Base-by-base conservation (phyloP, 2,888 invertebrate species). In the Sthenelais limicola region DNA sequence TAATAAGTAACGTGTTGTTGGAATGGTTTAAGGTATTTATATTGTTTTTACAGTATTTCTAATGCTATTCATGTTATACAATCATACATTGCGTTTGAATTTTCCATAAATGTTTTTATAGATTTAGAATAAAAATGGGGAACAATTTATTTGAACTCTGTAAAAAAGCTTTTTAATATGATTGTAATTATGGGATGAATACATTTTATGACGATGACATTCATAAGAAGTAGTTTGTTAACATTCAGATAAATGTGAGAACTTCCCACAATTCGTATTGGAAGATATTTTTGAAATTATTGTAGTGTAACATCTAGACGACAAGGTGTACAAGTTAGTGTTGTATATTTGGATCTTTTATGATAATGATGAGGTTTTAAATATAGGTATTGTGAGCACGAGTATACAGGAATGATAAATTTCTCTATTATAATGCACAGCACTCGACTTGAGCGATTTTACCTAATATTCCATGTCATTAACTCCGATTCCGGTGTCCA, bases 221-320 rank as follows among this genome's bases (percentile, higher is more conserved):
- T 62, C 62, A 62, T 62, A 62, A 62, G 62, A 62, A 38, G n/a
- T n/a, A n/a, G 62, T 62, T 62, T 62, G 62, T 62, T 62, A 62
- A 62, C 38, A 56, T 32, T 62, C 43, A 35, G 38, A 62, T 62
- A 38, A 62, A 62, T 62, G 62, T 62, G 38, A 62, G 35, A 62
- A 62, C 62, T 62, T 62, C 62, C 62, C 62, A 62, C 26, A 28
- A 62, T 62, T 62, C 62, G 62, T 62, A 62, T 43, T 62, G 62
- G 62, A 62, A 62, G 62, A 62, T 62, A 62, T 62, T 62, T 62
- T 62, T 62, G 62, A 62, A 62, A 62, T 62, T 62, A 62, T 62
- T 38, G 62, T 62, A 62, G 62, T 38, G 62, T 62, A 62, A 62
- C 43, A 43, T 62, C 62, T 62, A 62, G 62, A 62, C 24, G 15